Conservation (phyloP, 2,113 vertebrate species). For the Laticauda colubrina region DNA sequence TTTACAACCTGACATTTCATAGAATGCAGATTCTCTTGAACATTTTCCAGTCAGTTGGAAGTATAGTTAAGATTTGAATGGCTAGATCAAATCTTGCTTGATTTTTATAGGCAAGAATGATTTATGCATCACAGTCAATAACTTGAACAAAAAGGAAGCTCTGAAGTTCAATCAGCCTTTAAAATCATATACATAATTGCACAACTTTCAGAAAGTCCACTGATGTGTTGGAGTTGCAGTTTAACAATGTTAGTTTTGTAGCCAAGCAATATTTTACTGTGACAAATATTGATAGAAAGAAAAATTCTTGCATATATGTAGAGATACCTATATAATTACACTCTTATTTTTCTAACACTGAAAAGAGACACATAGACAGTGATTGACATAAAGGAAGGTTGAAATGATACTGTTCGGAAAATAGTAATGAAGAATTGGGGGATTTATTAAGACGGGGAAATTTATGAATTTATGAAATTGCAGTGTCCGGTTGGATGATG, state of each 20-base stretch:
- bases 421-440: not conserved
- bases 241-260: not conserved
- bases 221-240: not conserved
- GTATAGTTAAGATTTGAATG: not conserved
- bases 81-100: not conserved
- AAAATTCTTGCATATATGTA: not conserved
- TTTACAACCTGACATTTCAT: not conserved
- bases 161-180: not conserved
- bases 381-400: not conserved
- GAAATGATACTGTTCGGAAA: not conserved
- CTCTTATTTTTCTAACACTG: not conserved
- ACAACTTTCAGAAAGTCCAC: not conserved
- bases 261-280: not conserved
- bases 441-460: not conserved
- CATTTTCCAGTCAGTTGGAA: not conserved
- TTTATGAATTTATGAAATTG: not conserved
- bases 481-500: not conserved
- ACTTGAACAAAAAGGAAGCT: not conserved
- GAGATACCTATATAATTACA: not conserved
- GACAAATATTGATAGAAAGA: not conserved
- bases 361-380: not conserved
- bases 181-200: not conserved
- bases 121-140: not conserved
- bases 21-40: not conserved
- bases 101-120: not conserved